phyloP scores from a whole-genome alignment of 2,888 invertebrate species.

The Pyrrhosoma nymphula region DNA sequence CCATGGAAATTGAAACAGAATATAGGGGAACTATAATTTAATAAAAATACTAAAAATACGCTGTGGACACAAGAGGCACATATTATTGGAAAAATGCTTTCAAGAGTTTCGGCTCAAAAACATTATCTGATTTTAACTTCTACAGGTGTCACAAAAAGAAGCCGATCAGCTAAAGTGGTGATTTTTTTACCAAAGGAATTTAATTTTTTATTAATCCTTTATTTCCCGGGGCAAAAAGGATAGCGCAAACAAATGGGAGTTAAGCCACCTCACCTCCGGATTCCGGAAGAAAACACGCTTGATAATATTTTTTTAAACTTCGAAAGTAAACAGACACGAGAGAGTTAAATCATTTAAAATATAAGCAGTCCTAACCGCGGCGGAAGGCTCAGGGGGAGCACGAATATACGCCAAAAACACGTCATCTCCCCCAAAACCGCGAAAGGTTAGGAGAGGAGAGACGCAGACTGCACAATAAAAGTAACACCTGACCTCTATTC shows the following conservation, averaged over 20 bases:
- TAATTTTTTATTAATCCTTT: not conserved
- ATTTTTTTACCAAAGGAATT: not conserved
- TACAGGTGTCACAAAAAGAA: slow-evolving; percentile 27
- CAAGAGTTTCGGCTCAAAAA: too few relatives aligned
- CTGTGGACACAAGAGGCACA: not conserved
- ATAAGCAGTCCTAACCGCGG: not conserved
- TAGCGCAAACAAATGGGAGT: not conserved
- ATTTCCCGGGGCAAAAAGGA: not conserved
- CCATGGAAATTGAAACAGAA: too few relatives aligned
- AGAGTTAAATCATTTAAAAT: slow-evolving; percentile 7
- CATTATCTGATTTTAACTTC: not conserved
- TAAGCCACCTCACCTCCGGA: not conserved
- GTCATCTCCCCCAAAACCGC: not conserved
- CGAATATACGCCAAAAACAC: not conserved
- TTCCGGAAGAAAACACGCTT: not conserved
- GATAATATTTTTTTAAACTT: not conserved
- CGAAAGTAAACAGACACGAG: not conserved
- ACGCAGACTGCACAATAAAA: slow-evolving; percentile 23
- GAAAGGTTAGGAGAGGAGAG: not conserved
- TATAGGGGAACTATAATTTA: not conserved
- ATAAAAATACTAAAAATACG: not conserved
- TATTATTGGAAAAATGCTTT: not conserved
- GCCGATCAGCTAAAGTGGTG: not conserved
- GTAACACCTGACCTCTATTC: slow-evolving; percentile 39
- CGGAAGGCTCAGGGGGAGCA: not conserved